These are phyloP conservation scores for Montipora foliosa DNA, from an alignment of 64 coral and sea anemone species.

Conservation along the genomic window DNA sequence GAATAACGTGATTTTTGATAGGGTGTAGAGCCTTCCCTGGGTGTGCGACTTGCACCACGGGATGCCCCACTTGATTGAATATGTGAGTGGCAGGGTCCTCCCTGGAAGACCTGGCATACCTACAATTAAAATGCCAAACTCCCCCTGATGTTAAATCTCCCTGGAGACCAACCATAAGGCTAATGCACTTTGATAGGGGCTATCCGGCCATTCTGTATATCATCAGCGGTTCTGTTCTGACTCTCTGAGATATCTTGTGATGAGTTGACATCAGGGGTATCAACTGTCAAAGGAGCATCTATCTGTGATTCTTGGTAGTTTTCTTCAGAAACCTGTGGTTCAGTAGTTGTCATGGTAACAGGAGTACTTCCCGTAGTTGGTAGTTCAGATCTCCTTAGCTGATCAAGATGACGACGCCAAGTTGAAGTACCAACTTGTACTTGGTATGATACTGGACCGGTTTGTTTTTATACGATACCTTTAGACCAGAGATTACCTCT, in stretches of 20 bases:
- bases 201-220: not conserved
- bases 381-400: conserved; percentile 33
- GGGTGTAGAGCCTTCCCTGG: no score
- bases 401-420: conserved; percentile 57
- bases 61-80: no score
- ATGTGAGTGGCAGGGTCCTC: no score
- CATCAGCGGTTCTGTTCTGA: not conserved
- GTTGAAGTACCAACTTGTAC: conserved; percentile 44
- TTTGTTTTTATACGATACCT: conserved; percentile 27
- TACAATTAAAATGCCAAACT: no score
- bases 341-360: not conserved
- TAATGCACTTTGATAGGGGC: no score
- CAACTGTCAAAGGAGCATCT: conserved; percentile 6
- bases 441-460: conserved; percentile 55
- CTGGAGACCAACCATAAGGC: no score
- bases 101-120: no score
- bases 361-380: conserved; percentile 1
- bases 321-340: not conserved
- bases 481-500: conserved; percentile 47
- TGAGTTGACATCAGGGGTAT: not conserved
- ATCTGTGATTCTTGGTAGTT: not conserved
- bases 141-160: no score
- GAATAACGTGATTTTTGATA: no score
- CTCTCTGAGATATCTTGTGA: not conserved
- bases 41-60: no score